Base-by-base conservation (phyloP, 2,888 invertebrate species). In the Carpatolechia fugitivella region DNA sequence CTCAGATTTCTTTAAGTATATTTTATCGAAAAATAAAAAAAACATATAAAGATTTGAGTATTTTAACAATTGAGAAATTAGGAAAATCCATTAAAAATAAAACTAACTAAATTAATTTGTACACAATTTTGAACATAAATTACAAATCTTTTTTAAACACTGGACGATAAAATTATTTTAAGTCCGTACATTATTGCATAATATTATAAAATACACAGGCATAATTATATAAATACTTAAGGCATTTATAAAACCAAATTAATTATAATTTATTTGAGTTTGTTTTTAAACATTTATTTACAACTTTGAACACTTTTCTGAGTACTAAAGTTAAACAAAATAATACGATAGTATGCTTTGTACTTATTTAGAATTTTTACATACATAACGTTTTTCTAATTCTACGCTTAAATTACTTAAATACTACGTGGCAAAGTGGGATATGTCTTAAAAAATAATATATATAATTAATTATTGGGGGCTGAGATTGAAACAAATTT, bases 341-440 rank as follows among this genome's bases (percentile, higher is more conserved):
- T 71, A 72, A 72, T 70, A 74, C 71, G 70, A 74, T 69, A 70
- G 65, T 65, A n/a, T 60, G 58, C 52, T 68, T 80, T 80, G 80
- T 80, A 78, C 78, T 79, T 64, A 69, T 60, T 61, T 71, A 54
- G 59, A 66, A 64, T 65, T 64, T 67, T 66, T 64, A 70, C 66
- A 66, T 60, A 20, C 16, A 18, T 18, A 18, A 48, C 61, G 58
- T 58, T 55, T 56, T 36, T 35, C 50, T 56, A 56, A 55, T 20
- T 54, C 11, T 46, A 46, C n/a, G 7, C 54, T 52, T 51, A 59
- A 57, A 62, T 63, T 59, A 60, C 20, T 59, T 64, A 55, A 66
- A 31, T 24, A 35, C 72, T 82, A 83, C 69, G 80, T 85, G 85
- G 85, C 85, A 83, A 81, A 81, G 71, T 80, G 82, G 78, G 86